phyloP scores from a whole-genome alignment of 1,140 invertebrate genomes.

The Drosophila mojavensis region DNA sequence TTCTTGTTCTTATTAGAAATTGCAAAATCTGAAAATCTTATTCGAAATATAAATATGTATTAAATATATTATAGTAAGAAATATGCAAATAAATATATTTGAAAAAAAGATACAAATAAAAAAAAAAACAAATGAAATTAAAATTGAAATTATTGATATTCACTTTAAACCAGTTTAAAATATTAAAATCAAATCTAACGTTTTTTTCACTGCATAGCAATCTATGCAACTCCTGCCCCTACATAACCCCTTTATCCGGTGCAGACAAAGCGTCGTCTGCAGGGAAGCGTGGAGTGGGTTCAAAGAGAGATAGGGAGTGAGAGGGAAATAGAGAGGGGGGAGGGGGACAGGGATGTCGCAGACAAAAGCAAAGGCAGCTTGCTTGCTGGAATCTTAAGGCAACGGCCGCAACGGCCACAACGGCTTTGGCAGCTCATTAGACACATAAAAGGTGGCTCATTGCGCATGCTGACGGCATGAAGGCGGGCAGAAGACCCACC shows the following conservation, averaged over 20 bases:
- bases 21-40: too few relatives aligned
- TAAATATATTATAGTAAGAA: too few relatives aligned
- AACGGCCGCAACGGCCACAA: neutral
- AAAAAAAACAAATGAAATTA: neutral
- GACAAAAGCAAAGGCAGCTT: slow-evolving; percentile 10
- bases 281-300: neutral
- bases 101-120: neutral
- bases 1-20: too few relatives aligned
- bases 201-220: slow-evolving; percentile 17
- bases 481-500: slow-evolving; percentile 21
- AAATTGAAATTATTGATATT: neutral
- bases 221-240: neutral
- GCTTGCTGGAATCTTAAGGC: slow-evolving; percentile 32
- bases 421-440: slow-evolving; percentile 56
- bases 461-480: slow-evolving; percentile 60
- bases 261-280: slow-evolving; percentile 63
- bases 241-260: neutral
- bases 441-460: slow-evolving; percentile 47
- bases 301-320: neutral
- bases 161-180: too few relatives aligned
- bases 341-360: neutral
- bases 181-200: neutral
- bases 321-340: neutral
- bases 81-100: too few relatives aligned
- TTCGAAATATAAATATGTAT: neutral